Percentiles rank a stretch among this genome's conserved stretches.
Conservation (phyloP, 2,113 vertebrate species). For the Solea senegalensis region DNA sequence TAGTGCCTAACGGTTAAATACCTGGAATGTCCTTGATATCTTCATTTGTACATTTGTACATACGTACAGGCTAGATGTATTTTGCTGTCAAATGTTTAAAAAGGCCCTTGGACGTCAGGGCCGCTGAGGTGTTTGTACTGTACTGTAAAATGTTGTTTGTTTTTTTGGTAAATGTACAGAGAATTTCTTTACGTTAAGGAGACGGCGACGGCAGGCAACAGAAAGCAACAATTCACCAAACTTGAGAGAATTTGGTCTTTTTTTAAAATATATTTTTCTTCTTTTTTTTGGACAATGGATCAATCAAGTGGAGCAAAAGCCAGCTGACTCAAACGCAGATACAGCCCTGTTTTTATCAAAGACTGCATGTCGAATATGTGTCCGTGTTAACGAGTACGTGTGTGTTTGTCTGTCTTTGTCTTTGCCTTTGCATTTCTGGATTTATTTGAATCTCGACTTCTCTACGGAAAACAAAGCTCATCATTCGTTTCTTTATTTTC, state of each 20-base stretch:
- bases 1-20: constrained; percentile 80
- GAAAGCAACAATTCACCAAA: not conserved
- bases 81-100: constrained; percentile 58
- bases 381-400: constrained; percentile 26
- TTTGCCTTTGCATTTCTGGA: constrained; percentile 40
- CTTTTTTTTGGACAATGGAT: not conserved
- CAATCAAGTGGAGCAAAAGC: constrained; percentile 2
- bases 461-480: constrained; percentile 15
- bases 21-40: constrained; percentile 79
- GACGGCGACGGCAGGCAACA: constrained; percentile 4
- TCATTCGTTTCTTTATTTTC: constrained; percentile 35
- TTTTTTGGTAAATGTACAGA: constrained; percentile 55
- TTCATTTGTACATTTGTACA: constrained; percentile 76
- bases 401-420: constrained; percentile 45
- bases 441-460: constrained; percentile 23
- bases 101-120: constrained; percentile 20
- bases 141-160: constrained; percentile 46
- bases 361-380: constrained; percentile 44
- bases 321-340: constrained; percentile 7
- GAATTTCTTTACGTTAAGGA: constrained; percentile 9
- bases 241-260: not conserved
- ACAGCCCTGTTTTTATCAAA: constrained; percentile 4
- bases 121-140: constrained; percentile 53
- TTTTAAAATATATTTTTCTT: no score
- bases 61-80: constrained; percentile 66